Evolutionary conservation across 2,797 vertebrate genomes (phyloP).

Genomic region (Crocidura indochinensis): DNA sequence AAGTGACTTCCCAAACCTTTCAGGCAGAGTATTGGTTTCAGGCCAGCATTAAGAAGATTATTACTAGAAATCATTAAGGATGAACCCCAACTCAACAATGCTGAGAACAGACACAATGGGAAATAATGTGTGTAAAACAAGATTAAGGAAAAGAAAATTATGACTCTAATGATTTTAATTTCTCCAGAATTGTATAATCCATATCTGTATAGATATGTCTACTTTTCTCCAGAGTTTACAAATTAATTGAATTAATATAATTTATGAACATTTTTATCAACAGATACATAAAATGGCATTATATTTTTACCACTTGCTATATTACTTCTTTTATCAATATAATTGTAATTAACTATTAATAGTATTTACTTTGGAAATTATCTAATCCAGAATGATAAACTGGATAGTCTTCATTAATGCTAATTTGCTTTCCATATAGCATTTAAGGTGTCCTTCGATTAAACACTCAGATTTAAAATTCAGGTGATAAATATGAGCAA

Average conservation of each 20-base stretch:
- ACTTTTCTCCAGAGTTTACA: no score
- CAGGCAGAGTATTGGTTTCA: no score
- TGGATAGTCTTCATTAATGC: not conserved
- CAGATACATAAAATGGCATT: slow-evolving; percentile 13
- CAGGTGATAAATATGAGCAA: not conserved
- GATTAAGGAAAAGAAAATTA: not conserved
- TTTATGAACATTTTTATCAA: not conserved
- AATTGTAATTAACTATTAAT: slow-evolving; percentile 34
- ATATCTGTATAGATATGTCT: not conserved
- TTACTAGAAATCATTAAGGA: no score
- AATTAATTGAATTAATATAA: not conserved
- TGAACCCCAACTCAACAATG: no score
- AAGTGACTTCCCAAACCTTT: no score
- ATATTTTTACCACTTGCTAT: not conserved
- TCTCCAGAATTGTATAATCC: not conserved
- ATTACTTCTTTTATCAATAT: not conserved
- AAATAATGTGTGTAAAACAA: not conserved
- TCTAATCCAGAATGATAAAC: not conserved
- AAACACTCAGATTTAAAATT: not conserved
- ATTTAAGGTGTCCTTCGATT: not conserved
- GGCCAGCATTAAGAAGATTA: no score
- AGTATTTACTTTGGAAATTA: not conserved
- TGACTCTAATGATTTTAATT: no score
- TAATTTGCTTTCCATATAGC: not conserved
- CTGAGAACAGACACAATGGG: no score